phyloP scores from a whole-genome alignment of 1,140 invertebrate genomes.

The Tyrophagus putrescentiae region DNA sequence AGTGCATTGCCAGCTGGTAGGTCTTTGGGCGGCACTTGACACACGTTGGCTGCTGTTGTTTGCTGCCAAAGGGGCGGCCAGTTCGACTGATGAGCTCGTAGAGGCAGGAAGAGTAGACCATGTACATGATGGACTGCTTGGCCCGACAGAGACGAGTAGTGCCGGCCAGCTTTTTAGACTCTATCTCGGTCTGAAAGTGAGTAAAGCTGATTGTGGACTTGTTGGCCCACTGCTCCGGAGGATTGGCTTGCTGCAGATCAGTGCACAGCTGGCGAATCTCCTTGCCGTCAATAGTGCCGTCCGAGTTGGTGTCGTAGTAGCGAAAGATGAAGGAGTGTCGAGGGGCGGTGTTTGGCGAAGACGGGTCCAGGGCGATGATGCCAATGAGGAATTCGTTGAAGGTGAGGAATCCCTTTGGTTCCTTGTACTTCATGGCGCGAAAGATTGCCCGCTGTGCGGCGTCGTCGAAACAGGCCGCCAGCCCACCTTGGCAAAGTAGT shows the following conservation, averaged over 20 bases:
- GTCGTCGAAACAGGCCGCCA: too few species aligned
- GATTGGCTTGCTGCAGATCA: slow-evolving; percentile 9
- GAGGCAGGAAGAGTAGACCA: too few species aligned
- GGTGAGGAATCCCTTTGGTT: slow-evolving; percentile 26
- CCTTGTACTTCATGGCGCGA: slow-evolving; percentile 18
- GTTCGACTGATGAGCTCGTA: background rate
- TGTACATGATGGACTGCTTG: background rate
- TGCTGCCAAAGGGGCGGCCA: background rate
- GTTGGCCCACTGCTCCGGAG: background rate
- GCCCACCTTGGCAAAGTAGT: slow-evolving; percentile 11
- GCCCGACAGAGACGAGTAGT: background rate
- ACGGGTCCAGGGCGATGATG: slow-evolving; percentile 39
- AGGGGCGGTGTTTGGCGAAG: slow-evolving; percentile 34
- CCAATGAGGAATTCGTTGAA: slow-evolving; percentile 39
- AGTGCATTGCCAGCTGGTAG: slow-evolving; percentile 13
- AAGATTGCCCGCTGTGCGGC: background rate
- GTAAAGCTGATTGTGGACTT: slow-evolving; percentile 3
- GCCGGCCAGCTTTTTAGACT: background rate
- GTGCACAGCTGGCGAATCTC: slow-evolving; percentile 5
- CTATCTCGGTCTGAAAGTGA: slow-evolving; percentile 2
- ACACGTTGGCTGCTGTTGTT: background rate
- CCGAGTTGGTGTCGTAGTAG: slow-evolving; percentile 13
- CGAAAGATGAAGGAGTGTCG: slow-evolving; percentile 15
- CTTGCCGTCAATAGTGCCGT: background rate
- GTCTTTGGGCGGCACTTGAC: background rate